phyloP scores from a whole-genome alignment of 2,113 vertebrate genomes.

The Aptenodytes patagonicus region DNA sequence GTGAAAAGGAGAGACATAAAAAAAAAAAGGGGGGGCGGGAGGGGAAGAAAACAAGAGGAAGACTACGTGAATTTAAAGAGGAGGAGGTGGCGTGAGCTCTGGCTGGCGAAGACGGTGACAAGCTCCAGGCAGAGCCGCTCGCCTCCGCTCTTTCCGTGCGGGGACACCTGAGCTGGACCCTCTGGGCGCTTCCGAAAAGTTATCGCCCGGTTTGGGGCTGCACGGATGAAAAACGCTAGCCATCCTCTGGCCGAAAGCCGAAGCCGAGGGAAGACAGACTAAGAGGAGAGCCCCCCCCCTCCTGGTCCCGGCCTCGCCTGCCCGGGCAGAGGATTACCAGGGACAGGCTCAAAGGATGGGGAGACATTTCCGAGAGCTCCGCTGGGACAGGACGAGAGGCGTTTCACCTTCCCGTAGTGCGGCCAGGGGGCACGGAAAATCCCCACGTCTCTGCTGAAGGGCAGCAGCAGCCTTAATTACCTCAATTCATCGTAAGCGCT shows the following conservation, averaged over 20 bases:
- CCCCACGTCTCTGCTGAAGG: background rate
- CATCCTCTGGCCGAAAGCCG: background rate
- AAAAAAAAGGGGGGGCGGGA: background rate
- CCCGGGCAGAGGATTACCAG: background rate
- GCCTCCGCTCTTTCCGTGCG: background rate
- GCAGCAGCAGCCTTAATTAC: background rate
- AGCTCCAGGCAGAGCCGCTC: background rate
- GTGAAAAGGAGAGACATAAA: constrained; percentile 27
- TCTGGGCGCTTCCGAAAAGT: background rate
- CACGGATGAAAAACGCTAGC: background rate
- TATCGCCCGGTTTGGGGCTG: background rate
- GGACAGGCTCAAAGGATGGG: background rate
- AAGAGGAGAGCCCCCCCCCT: background rate
- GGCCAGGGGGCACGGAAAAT: background rate
- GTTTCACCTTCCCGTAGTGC: accelerated
- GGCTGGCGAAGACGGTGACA: accelerated
- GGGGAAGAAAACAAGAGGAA: background rate
- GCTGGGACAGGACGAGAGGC: background rate
- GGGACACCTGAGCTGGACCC: background rate
- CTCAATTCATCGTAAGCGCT: background rate
- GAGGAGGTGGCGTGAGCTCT: background rate
- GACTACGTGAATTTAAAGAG: background rate
- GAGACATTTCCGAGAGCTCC: background rate
- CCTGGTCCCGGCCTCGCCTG: background rate
- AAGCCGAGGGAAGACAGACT: background rate